Evolutionary conservation across 2,888 invertebrate species (phyloP), one percentile per base, ranked within the genome.

Genomic region (Liodrosophila aerea): DNA sequence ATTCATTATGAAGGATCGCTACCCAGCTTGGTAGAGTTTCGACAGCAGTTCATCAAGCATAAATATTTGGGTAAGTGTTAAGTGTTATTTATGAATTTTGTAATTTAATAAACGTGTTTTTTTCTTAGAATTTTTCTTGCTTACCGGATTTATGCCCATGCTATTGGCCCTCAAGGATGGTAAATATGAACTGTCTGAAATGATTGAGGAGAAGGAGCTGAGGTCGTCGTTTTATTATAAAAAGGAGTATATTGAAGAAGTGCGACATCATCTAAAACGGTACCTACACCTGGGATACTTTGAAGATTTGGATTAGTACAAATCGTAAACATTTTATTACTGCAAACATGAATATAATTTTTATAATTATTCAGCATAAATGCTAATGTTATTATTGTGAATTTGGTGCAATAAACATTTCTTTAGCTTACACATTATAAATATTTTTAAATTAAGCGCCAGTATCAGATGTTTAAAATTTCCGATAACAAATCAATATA

Each of bases 1-100:
- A 59, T 81, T 1, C 60, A 73, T 1, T 87, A 63, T 29, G 52
- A 67, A 0, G 87, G 76, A 0, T 50, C 57, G 34, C 5, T 87
- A 9, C 88, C 87, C 0, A 69, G 41, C 1, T 53, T 70, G 34
- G 16, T 49, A 0, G 69, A 73, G 0, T 73, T 88, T 7, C 76
- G 66, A 31, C 31, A 65, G 1, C 71, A 72, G 30, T 13, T 86
- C 1, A 37, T 64, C 1, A 53, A 61, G 4, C 70, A 74, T 12
- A 69, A 70, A 39, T 62, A 68, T 40, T 76, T 57, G 40, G 85
- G 87, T 87, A 64, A 50, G 70, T 1, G 2, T 34, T 18, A 7
- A 0, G 18, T 1, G 5, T 5, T 11, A 15, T 27, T 4, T 1
- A n/a, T n/a, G n/a, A n/a, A n/a, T n/a, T n/a, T n/a, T n/a, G n/a